Evolutionary conservation across 2,888 invertebrate species (phyloP).

Genomic region (Chrysomela aeneicollis): DNA sequence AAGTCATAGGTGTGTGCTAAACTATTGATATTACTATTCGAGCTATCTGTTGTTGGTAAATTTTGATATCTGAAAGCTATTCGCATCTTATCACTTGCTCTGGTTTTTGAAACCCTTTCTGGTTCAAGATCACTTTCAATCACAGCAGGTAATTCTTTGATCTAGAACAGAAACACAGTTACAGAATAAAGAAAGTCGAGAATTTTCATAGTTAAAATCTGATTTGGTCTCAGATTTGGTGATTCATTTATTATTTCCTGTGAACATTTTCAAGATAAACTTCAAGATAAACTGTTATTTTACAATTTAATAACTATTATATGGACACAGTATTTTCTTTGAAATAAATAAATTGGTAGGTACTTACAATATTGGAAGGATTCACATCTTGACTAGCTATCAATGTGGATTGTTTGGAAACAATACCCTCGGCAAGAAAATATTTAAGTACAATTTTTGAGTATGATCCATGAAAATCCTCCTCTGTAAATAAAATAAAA

Average conservation of each 20-base stretch:
- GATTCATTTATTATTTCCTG: no score
- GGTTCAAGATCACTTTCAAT: constrained; percentile 60
- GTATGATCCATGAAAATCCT: constrained; percentile 81
- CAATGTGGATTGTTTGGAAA: constrained; percentile 76
- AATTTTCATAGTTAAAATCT: neutral
- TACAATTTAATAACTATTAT: no score
- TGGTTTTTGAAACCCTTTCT: constrained; percentile 38
- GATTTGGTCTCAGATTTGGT: no score
- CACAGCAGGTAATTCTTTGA: constrained; percentile 69
- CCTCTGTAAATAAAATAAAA: constrained; percentile 70
- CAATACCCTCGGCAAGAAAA: constrained; percentile 87
- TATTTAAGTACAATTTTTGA: constrained; percentile 82
- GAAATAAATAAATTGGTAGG: no score
- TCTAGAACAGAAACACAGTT: constrained; percentile 54
- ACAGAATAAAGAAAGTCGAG: neutral
- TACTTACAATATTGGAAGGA: constrained; percentile 70
- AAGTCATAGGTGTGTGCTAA: constrained; percentile 87
- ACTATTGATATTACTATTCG: constrained; percentile 56
- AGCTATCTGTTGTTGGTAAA: constrained; percentile 65
- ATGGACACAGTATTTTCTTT: no score
- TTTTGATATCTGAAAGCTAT: constrained; percentile 93
- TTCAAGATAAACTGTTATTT: no score
- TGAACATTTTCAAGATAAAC: no score
- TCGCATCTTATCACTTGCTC: constrained; percentile 72
- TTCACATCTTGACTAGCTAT: constrained; percentile 77